These are phyloP conservation scores for Corythoichthys haematopterus DNA, from an alignment of 2,113 vertebrate genomes.

Conservation along the genomic window DNA sequence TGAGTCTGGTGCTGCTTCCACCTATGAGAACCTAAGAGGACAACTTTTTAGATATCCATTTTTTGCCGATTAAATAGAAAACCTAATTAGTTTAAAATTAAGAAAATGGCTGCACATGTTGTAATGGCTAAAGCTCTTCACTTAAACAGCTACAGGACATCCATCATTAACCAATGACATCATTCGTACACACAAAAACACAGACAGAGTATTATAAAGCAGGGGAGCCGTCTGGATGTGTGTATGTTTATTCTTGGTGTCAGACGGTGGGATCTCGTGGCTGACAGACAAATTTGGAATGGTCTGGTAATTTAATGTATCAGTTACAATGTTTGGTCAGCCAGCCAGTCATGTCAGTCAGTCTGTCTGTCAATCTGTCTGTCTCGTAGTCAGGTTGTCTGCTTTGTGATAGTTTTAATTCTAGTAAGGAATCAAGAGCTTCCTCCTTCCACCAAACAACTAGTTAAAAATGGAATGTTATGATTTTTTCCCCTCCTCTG, in stretches of 20 bases:
- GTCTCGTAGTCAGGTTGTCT: slow-evolving; percentile 42
- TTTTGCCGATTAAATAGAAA: neutral
- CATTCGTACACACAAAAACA: slow-evolving; percentile 26
- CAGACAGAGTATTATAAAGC: slow-evolving; percentile 15
- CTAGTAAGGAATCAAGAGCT: slow-evolving; percentile 13
- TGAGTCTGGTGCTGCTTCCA: neutral
- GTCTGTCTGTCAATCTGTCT: slow-evolving; percentile 42
- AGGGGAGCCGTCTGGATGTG: slow-evolving; percentile 32
- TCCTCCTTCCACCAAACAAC: neutral
- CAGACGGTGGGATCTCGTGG: slow-evolving; percentile 59
- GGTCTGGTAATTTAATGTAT: slow-evolving; percentile 55
- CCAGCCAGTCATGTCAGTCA: slow-evolving; percentile 49
- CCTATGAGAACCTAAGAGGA: neutral
- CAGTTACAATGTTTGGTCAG: slow-evolving; percentile 56
- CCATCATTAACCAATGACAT: neutral
- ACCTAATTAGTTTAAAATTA: neutral
- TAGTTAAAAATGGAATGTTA: neutral
- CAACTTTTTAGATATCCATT: neutral
- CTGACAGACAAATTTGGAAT: slow-evolving; percentile 61
- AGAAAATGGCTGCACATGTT: neutral
- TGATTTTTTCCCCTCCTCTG: too few species aligned
- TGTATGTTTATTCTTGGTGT: slow-evolving; percentile 55
- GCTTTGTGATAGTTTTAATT: neutral
- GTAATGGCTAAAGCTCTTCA: neutral
- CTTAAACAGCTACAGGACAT: neutral